Percentiles rank a stretch among this genome's conserved stretches.
phyloP scores from a whole-genome alignment of 1,140 invertebrate genomes.

The Drosophila truncata region DNA sequence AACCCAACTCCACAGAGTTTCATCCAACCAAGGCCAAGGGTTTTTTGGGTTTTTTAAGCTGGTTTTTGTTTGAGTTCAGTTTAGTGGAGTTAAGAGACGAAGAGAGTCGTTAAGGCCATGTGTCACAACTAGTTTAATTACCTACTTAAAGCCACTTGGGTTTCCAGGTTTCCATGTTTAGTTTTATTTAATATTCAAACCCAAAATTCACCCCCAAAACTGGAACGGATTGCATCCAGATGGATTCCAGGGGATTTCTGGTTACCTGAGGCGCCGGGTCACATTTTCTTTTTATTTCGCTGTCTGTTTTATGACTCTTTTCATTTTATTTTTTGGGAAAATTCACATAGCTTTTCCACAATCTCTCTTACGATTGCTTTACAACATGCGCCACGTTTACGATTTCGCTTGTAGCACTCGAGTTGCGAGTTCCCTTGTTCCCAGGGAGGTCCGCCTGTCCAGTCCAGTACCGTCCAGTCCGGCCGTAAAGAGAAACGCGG shows the following conservation, averaged over 20 bases:
- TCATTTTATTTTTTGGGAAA: constrained; percentile 16
- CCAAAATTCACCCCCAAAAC: not conserved
- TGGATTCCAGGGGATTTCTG: not conserved
- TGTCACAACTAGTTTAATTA: constrained; percentile 13
- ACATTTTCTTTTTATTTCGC: not conserved
- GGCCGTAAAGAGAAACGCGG: constrained; percentile 65
- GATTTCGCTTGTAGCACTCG: constrained; percentile 62
- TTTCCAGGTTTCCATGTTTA: no score
- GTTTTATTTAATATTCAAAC: not conserved
- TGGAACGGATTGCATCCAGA: constrained; percentile 13
- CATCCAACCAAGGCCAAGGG: not conserved
- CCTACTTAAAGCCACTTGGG: not conserved
- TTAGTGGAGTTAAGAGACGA: not conserved
- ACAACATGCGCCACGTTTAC: constrained; percentile 78
- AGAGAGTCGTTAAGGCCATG: not conserved
- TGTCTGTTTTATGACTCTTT: constrained; percentile 27
- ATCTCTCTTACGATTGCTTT: constrained; percentile 54
- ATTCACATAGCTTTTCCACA: constrained; percentile 13
- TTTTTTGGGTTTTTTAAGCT: not conserved
- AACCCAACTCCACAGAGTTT: not conserved
- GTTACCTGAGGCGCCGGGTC: constrained; percentile 37
- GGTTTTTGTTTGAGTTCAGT: no score
- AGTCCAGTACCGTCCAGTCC: constrained; percentile 1
- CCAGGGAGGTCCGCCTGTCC: constrained; percentile 1
- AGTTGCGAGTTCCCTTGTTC: constrained; percentile 28